Evolutionary conservation across 1,140 invertebrate genomes (phyloP).

Genomic region (Dendrolimus punctatus): DNA sequence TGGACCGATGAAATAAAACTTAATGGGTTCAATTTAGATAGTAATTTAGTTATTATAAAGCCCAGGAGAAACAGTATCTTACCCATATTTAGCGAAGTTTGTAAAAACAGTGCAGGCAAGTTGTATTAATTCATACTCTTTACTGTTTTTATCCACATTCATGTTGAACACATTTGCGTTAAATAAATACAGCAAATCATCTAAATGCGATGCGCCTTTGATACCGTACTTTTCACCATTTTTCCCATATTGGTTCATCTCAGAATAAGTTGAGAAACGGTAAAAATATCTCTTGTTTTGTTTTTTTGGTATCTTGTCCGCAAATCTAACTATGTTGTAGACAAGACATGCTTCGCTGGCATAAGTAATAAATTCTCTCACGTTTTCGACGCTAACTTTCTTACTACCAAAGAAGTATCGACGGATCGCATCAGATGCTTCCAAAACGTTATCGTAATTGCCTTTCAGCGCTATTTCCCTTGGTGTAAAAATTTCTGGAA

Average conservation of each 20-base stretch:
- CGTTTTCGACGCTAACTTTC: constrained; percentile 23
- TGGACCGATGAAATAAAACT: too few species aligned
- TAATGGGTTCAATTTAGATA: neutral
- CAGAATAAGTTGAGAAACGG: constrained; percentile 27
- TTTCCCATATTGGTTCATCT: constrained; percentile 31
- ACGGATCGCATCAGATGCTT: constrained; percentile 35
- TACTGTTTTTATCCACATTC: constrained; percentile 22
- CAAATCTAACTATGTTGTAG: constrained; percentile 45
- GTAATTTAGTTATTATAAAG: constrained; percentile 3
- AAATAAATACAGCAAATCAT: constrained; percentile 49
- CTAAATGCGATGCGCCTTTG: constrained; percentile 32
- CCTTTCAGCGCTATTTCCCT: constrained; percentile 9
- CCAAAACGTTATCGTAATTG: constrained; percentile 15
- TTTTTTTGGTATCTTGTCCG: constrained; percentile 29
- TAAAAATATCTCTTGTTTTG: constrained; percentile 30
- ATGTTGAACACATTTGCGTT: constrained; percentile 24
- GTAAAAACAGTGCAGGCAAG: constrained; percentile 64
- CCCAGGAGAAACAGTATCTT: constrained; percentile 9
- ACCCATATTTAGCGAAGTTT: constrained; percentile 73
- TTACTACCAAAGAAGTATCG: constrained; percentile 60
- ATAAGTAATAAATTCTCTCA: constrained; percentile 42
- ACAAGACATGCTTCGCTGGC: constrained; percentile 46
- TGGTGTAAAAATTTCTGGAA: constrained; percentile 11
- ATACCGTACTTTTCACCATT: constrained; percentile 20
- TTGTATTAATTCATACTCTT: constrained; percentile 43